These are phyloP conservation scores for Xiphophorus hellerii DNA, from an alignment of 2,113 vertebrate genomes.

Conservation along the genomic window DNA sequence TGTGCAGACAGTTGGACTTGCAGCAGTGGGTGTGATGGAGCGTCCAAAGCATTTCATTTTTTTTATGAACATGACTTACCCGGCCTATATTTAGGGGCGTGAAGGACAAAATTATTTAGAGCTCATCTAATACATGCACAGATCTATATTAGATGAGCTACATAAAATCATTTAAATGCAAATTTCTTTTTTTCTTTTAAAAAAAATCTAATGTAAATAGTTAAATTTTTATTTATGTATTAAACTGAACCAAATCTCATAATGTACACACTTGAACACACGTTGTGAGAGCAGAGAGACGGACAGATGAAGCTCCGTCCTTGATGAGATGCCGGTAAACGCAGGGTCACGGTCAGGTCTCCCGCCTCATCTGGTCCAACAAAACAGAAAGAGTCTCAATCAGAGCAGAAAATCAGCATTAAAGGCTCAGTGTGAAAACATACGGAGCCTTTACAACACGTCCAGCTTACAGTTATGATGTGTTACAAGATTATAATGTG, in stretches of 20 bases:
- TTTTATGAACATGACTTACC: neutral
- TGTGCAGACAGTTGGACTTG: neutral
- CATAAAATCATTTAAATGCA: neutral
- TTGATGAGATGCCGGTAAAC: slow-evolving; percentile 48
- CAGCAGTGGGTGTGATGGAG: neutral
- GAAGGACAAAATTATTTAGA: neutral
- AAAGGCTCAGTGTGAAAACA: slow-evolving; percentile 11
- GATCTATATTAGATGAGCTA: neutral
- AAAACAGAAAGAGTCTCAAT: slow-evolving; percentile 53
- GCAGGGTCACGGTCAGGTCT: slow-evolving; percentile 58
- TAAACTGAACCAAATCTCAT: neutral
- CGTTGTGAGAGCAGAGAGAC: neutral
- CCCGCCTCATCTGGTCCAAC: slow-evolving; percentile 54
- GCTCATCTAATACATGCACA: neutral
- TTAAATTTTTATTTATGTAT: neutral
- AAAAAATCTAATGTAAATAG: neutral
- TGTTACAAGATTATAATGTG: neutral
- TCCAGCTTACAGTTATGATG: neutral
- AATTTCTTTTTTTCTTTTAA: neutral
- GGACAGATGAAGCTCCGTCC: slow-evolving; percentile 20
- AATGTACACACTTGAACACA: too few relatives aligned
- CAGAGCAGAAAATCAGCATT: slow-evolving; percentile 10
- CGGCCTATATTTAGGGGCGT: neutral
- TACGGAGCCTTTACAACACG: slow-evolving; percentile 21
- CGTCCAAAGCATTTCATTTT: neutral